A percentile compares a stretch with the other conserved stretches of the same genome.
Conservation (phyloP, 2,888 invertebrate genomes). For the Papilio elwesi region DNA sequence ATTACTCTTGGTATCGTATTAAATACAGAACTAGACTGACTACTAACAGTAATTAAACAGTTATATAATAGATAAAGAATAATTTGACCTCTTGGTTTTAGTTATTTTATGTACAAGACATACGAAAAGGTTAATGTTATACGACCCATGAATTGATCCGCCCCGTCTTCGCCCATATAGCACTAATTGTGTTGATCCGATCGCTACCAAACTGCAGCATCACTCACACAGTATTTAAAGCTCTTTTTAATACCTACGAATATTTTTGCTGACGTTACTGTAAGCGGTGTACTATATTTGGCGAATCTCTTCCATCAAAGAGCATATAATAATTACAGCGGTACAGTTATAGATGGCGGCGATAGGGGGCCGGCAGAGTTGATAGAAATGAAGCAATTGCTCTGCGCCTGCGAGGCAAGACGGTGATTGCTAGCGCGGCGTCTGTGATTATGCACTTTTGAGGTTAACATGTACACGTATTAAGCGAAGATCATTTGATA, state of each 20-base stretch:
- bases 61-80: too few species aligned
- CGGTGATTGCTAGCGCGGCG: constrained; percentile 16
- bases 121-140: too few species aligned
- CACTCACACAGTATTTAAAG: too few species aligned
- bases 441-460: constrained; percentile 24
- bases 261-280: constrained; percentile 52
- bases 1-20: too few species aligned
- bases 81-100: too few species aligned
- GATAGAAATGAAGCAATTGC: constrained; percentile 46
- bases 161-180: too few species aligned
- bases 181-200: too few species aligned
- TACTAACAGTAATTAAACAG: too few species aligned
- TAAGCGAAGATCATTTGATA: constrained; percentile 2
- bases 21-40: too few species aligned
- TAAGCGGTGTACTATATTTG: constrained; percentile 75
- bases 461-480: not conserved
- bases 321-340: constrained; percentile 78
- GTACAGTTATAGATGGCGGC: constrained; percentile 75
- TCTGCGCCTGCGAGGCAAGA: constrained; percentile 44
- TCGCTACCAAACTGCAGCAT: too few species aligned
- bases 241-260: not conserved
- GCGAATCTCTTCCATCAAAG: constrained; percentile 81
- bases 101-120: too few species aligned
- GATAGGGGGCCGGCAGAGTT: constrained; percentile 54
- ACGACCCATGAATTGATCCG: too few species aligned